Percentiles rank a stretch among this genome's conserved stretches.
These are phyloP conservation scores for Decapterus maruadsi DNA, from an alignment of 2,797 vertebrate species.

Conservation along the genomic window DNA sequence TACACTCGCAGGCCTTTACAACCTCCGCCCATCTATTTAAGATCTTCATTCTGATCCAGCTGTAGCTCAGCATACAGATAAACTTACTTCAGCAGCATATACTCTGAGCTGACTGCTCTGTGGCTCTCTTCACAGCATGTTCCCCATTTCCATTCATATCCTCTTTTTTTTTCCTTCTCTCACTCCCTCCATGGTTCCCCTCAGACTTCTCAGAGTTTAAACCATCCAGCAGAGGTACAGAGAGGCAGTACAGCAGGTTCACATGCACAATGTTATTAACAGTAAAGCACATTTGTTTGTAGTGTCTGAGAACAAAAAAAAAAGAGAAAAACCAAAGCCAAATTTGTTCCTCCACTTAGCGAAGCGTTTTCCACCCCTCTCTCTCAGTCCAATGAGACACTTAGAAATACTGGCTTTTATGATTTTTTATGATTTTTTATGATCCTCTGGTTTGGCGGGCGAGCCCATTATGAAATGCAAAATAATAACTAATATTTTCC, in stretches of 20 bases:
- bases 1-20: conserved; percentile 17
- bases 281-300: conserved; percentile 55
- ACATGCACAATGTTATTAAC: conserved; percentile 53
- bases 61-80: conserved; percentile 43
- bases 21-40: conserved; percentile 10
- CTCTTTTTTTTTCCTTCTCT: conserved; percentile 24
- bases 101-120: conserved; percentile 41
- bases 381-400: conserved; percentile 69
- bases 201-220: conserved; percentile 32
- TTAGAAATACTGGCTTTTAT: conserved; percentile 81
- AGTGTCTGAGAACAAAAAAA: conserved; percentile 58
- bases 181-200: conserved; percentile 13
- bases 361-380: conserved; percentile 64
- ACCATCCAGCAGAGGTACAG: conserved; percentile 4
- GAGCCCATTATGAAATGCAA: conserved; percentile 82
- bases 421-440: conserved; percentile 81
- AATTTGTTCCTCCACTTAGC: conserved; percentile 69
- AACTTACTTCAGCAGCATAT: conserved; percentile 37
- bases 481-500: conserved; percentile 89
- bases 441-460: conserved; percentile 79
- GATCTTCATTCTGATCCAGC: conserved; percentile 20
- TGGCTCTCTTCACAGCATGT: conserved; percentile 52
- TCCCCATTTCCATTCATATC: conserved; percentile 43
- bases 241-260: conserved; percentile 51
- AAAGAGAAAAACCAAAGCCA: conserved; percentile 44